Evolutionary conservation across 1,140 invertebrate species (phyloP).

Genomic region (Bombus huntii): DNA sequence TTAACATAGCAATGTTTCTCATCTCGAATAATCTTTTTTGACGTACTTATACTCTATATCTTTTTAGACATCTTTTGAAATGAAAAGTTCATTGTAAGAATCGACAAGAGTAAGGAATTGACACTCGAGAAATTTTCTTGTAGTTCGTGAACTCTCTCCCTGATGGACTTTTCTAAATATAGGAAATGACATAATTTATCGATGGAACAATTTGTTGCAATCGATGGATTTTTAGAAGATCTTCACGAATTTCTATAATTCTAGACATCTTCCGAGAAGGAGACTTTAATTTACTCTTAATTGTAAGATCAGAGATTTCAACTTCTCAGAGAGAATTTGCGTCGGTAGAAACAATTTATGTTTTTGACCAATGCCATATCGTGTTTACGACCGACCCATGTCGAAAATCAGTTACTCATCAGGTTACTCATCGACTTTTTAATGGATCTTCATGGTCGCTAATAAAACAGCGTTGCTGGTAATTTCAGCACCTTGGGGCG

Average conservation of each 20-base stretch:
- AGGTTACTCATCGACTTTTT: not conserved
- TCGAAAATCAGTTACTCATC: not conserved
- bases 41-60: too few relatives aligned
- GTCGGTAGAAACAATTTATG: not conserved
- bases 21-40: too few relatives aligned
- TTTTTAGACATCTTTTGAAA: too few relatives aligned
- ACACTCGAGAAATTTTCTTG: too few relatives aligned
- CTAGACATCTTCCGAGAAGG: not conserved
- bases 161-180: too few relatives aligned
- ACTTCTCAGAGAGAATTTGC: not conserved
- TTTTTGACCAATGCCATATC: not conserved
- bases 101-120: too few relatives aligned
- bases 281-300: not conserved
- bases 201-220: not conserved
- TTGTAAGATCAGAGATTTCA: not conserved
- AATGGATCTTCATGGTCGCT: not conserved
- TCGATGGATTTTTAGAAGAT: not conserved
- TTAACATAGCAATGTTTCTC: not conserved
- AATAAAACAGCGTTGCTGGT: not conserved
- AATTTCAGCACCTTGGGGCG: constrained; percentile 1
- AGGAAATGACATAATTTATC: too few relatives aligned
- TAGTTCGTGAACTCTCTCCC: too few relatives aligned
- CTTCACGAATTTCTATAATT: not conserved
- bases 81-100: too few relatives aligned
- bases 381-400: not conserved